Base-by-base conservation (phyloP, 2,113 vertebrate species). In the Cebus imitator region DNA sequence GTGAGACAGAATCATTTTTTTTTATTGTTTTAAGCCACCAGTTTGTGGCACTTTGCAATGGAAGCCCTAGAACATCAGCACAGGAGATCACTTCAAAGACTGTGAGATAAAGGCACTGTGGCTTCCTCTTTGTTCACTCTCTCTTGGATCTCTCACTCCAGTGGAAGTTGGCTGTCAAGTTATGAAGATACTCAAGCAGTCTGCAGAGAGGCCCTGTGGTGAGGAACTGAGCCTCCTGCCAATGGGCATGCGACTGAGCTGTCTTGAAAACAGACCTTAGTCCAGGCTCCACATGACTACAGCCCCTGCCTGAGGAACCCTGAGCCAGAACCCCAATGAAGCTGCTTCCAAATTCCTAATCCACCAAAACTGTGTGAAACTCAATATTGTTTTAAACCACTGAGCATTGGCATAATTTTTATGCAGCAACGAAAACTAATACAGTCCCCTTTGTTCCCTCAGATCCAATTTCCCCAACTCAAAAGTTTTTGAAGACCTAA, bases 311-410 rank as follows among this genome's bases (percentile, higher is more conserved):
- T 35, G n/a, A 86, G 61, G 72, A 84, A 86, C 9, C 35, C 35
- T 79, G 64, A 76, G n/a, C 2, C 35, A 45, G 40, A 90, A 72
- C 27, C 21, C 23, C 43, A 91, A 14, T 7, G 43, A 82, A 94
- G n/a, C 48, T 13, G 61, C 68, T 95, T 88, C 27, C n/a, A 64
- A 93, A 76, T 58, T 66, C 50, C 78, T 78, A 70, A 78, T 14
- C 27, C 61, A 80, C 7, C 58, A 80, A 76, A 79, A 88, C 8
- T 27, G 1, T 40, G 16, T 43, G 48, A 57, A 76, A 84, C 87
- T 94, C 91, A 81, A 78, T 87, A 82, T 57, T 75, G 27, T 64
- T 95, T 95, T 70, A 93, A 85, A 40, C 20, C 90, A 83, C 35
- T 5, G 75, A 76, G 18, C 7, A 35, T 68, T 80, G 83, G 66